These are phyloP conservation scores for Cyclina sinensis DNA, from an alignment of 1,140 invertebrate genomes.

Conservation along the genomic window DNA sequence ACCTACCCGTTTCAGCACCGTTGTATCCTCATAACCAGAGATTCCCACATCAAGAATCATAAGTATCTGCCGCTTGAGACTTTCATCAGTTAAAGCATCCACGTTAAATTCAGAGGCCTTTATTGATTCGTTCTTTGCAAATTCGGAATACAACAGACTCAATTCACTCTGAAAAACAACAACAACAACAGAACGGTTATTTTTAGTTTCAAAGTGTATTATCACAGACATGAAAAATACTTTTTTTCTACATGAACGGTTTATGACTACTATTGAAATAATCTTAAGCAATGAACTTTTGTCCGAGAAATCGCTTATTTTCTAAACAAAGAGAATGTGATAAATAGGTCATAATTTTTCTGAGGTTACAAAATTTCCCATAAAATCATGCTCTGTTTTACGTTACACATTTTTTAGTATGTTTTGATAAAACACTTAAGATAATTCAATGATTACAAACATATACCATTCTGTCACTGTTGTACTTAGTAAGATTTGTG, in stretches of 20 bases:
- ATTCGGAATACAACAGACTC: conserved; percentile 68
- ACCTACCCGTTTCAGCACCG: conserved; percentile 64
- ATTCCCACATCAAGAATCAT: conserved; percentile 93
- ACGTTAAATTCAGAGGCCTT: conserved; percentile 87
- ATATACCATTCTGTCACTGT: conserved; percentile 72
- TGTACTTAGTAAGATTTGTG: conserved; percentile 81
- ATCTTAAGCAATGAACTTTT: neutral
- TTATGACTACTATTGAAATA: neutral
- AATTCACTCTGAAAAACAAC: conserved; percentile 49
- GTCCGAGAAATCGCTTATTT: neutral
- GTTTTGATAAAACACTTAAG: neutral
- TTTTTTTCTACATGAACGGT: neutral
- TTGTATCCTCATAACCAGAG: conserved; percentile 88
- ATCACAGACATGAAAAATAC: neutral
- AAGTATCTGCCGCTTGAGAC: conserved; percentile 91
- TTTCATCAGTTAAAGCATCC: conserved; percentile 90
- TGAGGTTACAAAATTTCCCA: neutral
- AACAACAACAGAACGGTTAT: neutral
- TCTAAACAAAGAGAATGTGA: neutral
- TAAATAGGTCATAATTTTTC: neutral
- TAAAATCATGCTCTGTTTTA: neutral
- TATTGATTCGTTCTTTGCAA: conserved; percentile 75
- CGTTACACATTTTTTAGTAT: neutral
- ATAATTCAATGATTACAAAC: neutral
- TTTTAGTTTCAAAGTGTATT: neutral